Evolutionary conservation across 1,140 invertebrate species (phyloP), one percentile per base, ranked within the genome.

Genomic region (Sycophila sp.): DNA sequence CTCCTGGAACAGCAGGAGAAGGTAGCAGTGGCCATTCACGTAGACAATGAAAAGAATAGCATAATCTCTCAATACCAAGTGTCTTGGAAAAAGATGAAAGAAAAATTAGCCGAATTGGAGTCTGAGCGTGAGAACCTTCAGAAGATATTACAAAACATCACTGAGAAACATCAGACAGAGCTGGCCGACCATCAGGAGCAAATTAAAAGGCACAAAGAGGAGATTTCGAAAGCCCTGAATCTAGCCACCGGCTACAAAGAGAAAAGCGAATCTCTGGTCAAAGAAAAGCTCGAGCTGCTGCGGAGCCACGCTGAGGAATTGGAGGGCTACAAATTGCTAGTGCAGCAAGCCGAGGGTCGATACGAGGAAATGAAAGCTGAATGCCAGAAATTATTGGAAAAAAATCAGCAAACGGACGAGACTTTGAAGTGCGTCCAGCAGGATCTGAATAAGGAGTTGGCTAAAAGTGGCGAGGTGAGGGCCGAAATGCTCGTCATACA

Each of bases 1-100:
- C 80, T 92, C 56, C 81, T 94, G 19, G 92, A 94, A 75, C 89
- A 92, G 72, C 91, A 94, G 82, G 91, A 95, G 78, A 91, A 92
- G 73, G 78, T 94, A 26, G 92, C 92, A 0, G 93, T 94, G 2
- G 93, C 93, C 4, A 81, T 94, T 11, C 88, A 90, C 81, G 90
- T 94, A 0, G 93, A 94, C 81, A 87, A 89, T 47, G 87, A 90
- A 7, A 94, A 95, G 78, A 93, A 94, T 79, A 79, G 86, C 15
- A 89, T 91, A 0, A 90, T 95, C 17, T 74, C 80, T 6, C 90
- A 90, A 76, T 88, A 92, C 22, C 87, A 90, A 67, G 85, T 88
- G 26, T 87, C 90, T 3, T 89, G 87, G 85, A 83, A 82, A 13
- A 84, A 85, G 63, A 76, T 87, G n/a, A 86, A 85, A 34, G 76